Evolutionary conservation across 1,140 invertebrate species (phyloP).

Genomic region (Eriosoma lanigerum): DNA sequence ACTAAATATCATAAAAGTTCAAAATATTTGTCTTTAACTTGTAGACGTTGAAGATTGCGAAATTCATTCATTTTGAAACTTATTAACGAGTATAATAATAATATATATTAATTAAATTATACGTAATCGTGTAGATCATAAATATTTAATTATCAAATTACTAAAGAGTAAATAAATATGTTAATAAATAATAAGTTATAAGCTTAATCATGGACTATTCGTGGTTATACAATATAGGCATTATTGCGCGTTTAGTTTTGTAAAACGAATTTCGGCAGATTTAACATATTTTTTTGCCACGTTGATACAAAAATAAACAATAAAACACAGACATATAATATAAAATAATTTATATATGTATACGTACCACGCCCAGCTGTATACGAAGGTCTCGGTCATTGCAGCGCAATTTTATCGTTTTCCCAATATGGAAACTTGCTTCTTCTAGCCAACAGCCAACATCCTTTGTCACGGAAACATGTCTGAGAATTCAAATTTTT

Average conservation of each 20-base stretch:
- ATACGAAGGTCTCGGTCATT: constrained; percentile 38
- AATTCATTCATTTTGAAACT: no score
- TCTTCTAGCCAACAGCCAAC: background rate
- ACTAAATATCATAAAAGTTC: no score
- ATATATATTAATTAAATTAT: no score
- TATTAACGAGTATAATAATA: no score
- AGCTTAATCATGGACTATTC: no score
- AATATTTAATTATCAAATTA: no score
- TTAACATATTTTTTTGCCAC: background rate
- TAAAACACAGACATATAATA: constrained; percentile 12
- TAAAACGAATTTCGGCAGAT: background rate
- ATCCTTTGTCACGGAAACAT: background rate
- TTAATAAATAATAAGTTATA: no score
- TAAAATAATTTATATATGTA: no score
- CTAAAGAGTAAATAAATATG: no score
- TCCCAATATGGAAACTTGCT: constrained; percentile 46
- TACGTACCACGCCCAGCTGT: constrained; percentile 22
- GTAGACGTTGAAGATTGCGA: no score
- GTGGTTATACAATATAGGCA: background rate
- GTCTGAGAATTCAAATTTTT: constrained; percentile 39
- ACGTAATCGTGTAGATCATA: no score
- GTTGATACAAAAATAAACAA: background rate
- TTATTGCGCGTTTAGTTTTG: background rate
- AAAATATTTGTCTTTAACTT: no score
- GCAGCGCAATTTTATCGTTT: background rate